These are phyloP conservation scores for Aphelocoma californica DNA, from an alignment of 2,797 vertebrate genomes.

Conservation along the genomic window DNA sequence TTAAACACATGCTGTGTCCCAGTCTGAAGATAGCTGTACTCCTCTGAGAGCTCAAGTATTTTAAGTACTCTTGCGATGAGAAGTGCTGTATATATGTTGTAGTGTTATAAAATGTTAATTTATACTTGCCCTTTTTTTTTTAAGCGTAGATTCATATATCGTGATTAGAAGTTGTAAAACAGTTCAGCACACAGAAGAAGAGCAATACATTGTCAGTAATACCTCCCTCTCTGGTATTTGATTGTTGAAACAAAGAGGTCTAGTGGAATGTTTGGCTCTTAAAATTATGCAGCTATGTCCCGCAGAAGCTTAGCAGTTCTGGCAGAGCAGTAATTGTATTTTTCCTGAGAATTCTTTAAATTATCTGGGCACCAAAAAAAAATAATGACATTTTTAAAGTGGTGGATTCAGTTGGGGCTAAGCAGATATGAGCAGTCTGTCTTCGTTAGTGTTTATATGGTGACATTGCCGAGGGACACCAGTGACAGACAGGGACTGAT, in stretches of 20 bases:
- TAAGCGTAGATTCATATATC: background rate
- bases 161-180: background rate
- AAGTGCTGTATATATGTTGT: background rate
- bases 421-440: background rate
- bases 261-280: constrained; percentile 34
- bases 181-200: background rate
- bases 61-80: background rate
- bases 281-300: constrained; percentile 43
- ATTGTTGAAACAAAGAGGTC: constrained; percentile 33
- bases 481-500: background rate
- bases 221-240: background rate
- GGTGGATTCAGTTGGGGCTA: background rate
- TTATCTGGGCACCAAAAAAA: background rate
- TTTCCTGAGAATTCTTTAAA: constrained; percentile 15
- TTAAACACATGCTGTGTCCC: background rate
- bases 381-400: background rate
- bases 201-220: background rate
- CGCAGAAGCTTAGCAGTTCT: background rate
- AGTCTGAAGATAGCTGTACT: background rate
- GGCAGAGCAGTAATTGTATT: constrained; percentile 21
- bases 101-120: background rate
- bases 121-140: background rate
- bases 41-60: background rate
- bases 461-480: background rate
- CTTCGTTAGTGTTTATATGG: background rate